A percentile compares a stretch with the other conserved stretches of the same genome.
Conservation (phyloP, 2,888 invertebrate species). For the Formica aserva region DNA sequence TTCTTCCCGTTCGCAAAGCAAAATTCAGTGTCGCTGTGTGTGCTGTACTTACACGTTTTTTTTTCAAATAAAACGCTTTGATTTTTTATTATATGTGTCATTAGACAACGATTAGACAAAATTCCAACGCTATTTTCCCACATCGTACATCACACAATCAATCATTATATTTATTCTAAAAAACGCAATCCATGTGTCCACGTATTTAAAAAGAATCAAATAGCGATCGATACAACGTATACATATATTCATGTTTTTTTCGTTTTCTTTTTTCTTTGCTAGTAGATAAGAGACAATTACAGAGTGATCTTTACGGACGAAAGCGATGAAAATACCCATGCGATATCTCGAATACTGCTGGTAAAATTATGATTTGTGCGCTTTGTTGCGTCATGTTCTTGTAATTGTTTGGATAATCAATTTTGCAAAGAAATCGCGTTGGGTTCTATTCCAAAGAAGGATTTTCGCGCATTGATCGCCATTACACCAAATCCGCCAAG, state of each 20-base stretch:
- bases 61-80: conserved; percentile 7
- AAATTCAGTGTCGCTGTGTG: conserved; percentile 20
- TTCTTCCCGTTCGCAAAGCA: conserved; percentile 10
- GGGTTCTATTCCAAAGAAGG: background rate
- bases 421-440: conserved; percentile 22
- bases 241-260: conserved; percentile 50
- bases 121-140: conserved; percentile 23
- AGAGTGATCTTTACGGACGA: conserved; percentile 44
- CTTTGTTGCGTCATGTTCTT: background rate
- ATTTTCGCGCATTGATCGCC: background rate
- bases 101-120: conserved; percentile 22
- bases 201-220: conserved; percentile 60
- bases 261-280: conserved; percentile 28
- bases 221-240: conserved; percentile 52
- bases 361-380: conserved; percentile 17
- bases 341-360: conserved; percentile 55
- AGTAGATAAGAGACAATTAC: conserved; percentile 55
- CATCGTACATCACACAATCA: conserved; percentile 38
- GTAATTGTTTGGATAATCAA: background rate
- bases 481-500: background rate
- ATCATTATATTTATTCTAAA: conserved; percentile 47
- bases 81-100: conserved; percentile 18
- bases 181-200: conserved; percentile 55
- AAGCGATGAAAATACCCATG: conserved; percentile 63
- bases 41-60: conserved; percentile 1